Conservation (phyloP, 2,113 vertebrate genomes). For the Centrocercus urophasianus region DNA sequence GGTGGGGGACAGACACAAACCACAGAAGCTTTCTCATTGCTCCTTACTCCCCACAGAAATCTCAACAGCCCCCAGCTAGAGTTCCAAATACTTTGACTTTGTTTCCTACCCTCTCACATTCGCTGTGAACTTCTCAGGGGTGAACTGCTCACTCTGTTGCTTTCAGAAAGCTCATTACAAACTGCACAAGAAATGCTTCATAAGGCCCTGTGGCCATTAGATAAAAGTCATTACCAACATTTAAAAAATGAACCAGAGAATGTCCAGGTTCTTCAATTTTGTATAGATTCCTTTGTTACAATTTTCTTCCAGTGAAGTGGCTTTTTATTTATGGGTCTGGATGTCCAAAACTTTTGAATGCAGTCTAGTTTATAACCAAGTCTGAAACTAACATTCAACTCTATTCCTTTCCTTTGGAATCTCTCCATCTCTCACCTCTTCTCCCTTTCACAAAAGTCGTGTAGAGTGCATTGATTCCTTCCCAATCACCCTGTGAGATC, state of each 20-base stretch:
- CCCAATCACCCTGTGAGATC: background rate
- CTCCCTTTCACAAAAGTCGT: background rate
- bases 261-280: background rate
- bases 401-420: background rate
- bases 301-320: rapidly evolving
- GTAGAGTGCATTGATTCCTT: background rate
- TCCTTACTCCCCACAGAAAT: background rate
- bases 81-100: background rate
- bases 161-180: background rate
- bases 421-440: background rate
- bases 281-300: rapidly evolving
- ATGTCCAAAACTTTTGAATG: background rate
- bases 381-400: background rate
- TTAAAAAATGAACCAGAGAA: background rate
- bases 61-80: background rate
- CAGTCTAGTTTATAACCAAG: background rate
- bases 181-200: background rate
- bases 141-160: background rate
- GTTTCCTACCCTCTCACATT: background rate
- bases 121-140: background rate
- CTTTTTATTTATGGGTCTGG: background rate
- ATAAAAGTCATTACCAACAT: background rate
- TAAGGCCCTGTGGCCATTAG: background rate
- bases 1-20: background rate
- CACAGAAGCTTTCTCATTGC: background rate